These are phyloP conservation scores for Characodon lateralis DNA, from an alignment of 2,797 vertebrate genomes.

Conservation along the genomic window DNA sequence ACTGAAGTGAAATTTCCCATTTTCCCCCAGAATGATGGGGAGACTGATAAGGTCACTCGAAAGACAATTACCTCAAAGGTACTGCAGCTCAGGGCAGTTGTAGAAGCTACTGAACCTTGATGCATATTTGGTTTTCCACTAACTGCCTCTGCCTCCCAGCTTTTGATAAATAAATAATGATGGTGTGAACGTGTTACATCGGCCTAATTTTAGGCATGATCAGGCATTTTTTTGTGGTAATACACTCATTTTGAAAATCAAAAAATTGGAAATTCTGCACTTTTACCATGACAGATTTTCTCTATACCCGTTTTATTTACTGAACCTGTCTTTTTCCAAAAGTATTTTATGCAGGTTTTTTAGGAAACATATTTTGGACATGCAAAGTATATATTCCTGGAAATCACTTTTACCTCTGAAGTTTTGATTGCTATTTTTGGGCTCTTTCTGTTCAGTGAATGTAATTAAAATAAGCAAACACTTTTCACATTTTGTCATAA, in stretches of 20 bases:
- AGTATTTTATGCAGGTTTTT: neutral
- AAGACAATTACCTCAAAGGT: slow-evolving; percentile 8
- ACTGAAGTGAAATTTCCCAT: neutral
- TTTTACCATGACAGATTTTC: no score
- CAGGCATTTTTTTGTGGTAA: neutral
- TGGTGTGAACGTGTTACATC: neutral
- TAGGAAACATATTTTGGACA: neutral
- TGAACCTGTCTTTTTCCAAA: neutral
- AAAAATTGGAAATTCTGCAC: neutral
- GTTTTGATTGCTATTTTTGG: neutral
- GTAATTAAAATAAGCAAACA: neutral
- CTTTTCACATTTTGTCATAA: no score
- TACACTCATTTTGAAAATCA: neutral
- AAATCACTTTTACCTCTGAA: neutral
- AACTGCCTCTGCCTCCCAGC: neutral
- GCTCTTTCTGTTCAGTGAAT: neutral
- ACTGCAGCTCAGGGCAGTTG: neutral
- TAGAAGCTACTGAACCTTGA: no score
- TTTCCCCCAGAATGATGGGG: neutral
- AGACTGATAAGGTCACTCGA: slow-evolving; percentile 1
- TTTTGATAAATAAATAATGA: slow-evolving; percentile 3
- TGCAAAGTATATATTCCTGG: neutral
- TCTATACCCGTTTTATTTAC: neutral
- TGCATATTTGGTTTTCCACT: slow-evolving; percentile 3
- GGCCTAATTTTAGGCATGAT: neutral